A percentile compares a stretch with the other conserved stretches of the same genome.
phyloP scores from a whole-genome alignment of 2,797 vertebrate genomes.

The Acrocephalus scirpaceus region DNA sequence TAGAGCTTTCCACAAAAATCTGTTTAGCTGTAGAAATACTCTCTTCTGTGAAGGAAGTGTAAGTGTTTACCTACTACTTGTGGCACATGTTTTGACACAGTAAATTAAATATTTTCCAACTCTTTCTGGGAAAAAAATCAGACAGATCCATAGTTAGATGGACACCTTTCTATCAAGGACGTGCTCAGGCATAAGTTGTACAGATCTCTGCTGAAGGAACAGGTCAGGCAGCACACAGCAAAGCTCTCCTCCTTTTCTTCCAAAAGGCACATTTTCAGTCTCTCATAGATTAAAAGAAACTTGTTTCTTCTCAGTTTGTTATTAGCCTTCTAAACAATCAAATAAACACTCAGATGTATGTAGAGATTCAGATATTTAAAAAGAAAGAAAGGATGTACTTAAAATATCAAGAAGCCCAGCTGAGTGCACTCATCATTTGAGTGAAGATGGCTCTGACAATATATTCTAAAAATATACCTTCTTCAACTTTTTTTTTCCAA shows the following conservation, averaged over 20 bases:
- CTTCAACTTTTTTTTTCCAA: neutral
- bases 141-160: neutral
- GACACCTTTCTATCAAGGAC: neutral
- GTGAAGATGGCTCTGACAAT: neutral
- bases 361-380: neutral
- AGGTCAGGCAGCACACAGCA: neutral
- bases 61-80: neutral
- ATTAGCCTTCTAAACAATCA: neutral
- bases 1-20: neutral
- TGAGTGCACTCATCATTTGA: neutral
- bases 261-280: neutral
- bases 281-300: neutral
- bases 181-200: neutral
- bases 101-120: neutral
- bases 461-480: neutral
- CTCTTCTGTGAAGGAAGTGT: neutral
- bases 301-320: neutral
- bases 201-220: neutral
- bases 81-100: neutral
- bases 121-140: neutral
- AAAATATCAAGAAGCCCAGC: neutral
- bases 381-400: neutral
- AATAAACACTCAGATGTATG: neutral
- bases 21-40: neutral
- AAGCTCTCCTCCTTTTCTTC: neutral